Conservation (phyloP, 2,888 invertebrate genomes). For the Eutolmus rufibarbis region DNA sequence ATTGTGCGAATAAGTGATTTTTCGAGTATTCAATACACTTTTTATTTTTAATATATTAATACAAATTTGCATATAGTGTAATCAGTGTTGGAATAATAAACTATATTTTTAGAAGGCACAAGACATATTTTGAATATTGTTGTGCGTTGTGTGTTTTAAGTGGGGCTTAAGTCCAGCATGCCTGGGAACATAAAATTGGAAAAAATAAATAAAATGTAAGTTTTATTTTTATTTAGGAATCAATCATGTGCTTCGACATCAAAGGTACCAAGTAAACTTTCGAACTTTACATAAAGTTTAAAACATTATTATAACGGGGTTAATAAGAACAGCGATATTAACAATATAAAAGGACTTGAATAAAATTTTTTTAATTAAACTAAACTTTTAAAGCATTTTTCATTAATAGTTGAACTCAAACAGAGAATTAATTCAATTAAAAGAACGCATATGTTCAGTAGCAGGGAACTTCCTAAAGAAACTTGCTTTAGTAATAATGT, state of each 20-base stretch:
- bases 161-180: not conserved
- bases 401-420: conserved; percentile 12
- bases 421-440: conserved; percentile 7
- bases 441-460: not conserved
- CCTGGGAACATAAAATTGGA: not conserved
- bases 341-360: conserved; percentile 13
- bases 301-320: not conserved
- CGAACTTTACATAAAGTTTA: not conserved
- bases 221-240: not conserved
- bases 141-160: not conserved
- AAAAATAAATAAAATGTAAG: not conserved
- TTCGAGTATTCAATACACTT: not conserved
- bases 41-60: not conserved
- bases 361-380: not conserved
- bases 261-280: conserved; percentile 21
- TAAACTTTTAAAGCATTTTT: conserved; percentile 13
- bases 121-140: not conserved
- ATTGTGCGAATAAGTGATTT: not conserved
- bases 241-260: not conserved
- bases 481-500: conserved; percentile 11
- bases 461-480: conserved; percentile 13
- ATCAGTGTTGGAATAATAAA: not conserved
- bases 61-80: not conserved
- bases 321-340: conserved; percentile 9
- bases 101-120: not conserved